Conservation (phyloP, 92 coral and sea anemone genomes). For the Ricordea florida region DNA sequence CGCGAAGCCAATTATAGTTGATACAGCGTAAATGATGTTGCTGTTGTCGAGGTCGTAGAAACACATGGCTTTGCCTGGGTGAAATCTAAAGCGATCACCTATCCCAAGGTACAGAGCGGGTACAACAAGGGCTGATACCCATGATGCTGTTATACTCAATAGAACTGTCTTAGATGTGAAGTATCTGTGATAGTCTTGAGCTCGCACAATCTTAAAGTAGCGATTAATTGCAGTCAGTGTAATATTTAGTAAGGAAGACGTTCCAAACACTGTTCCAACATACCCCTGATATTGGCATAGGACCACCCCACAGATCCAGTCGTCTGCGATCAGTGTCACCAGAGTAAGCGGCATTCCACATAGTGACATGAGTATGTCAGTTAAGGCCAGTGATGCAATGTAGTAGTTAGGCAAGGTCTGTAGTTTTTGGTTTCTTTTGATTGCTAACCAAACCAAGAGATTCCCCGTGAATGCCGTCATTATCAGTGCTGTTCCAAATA, state of each 20-base stretch:
- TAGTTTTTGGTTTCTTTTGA: slow-evolving; percentile 33
- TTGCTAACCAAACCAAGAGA: slow-evolving; percentile 47
- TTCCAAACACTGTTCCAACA: slow-evolving; percentile 26
- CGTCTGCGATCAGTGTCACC: slow-evolving; percentile 21
- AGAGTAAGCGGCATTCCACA: slow-evolving; percentile 35
- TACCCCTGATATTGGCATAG: slow-evolving; percentile 61
- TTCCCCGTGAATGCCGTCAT: slow-evolving; percentile 33
- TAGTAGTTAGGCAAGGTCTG: slow-evolving; percentile 50
- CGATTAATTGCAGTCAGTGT: slow-evolving; percentile 47
- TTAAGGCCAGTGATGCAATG: slow-evolving; percentile 51
- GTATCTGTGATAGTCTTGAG: background rate
- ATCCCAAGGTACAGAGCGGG: slow-evolving; percentile 39
- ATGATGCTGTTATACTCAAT: slow-evolving; percentile 15
- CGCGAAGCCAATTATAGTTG: background rate
- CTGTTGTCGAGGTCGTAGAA: slow-evolving; percentile 34
- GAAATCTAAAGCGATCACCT: slow-evolving; percentile 24
- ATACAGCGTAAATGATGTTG: slow-evolving; percentile 2
- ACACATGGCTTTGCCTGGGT: slow-evolving; percentile 51
- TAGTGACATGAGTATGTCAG: slow-evolving; percentile 45
- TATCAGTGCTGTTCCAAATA: background rate
- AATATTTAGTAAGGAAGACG: slow-evolving; percentile 30
- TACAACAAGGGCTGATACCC: slow-evolving; percentile 8
- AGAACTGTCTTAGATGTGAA: slow-evolving; percentile 2
- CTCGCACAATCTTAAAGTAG: slow-evolving; percentile 45
- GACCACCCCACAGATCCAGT: slow-evolving; percentile 36